Conservation (phyloP, 1,140 invertebrate genomes). For the Proales similis region DNA sequence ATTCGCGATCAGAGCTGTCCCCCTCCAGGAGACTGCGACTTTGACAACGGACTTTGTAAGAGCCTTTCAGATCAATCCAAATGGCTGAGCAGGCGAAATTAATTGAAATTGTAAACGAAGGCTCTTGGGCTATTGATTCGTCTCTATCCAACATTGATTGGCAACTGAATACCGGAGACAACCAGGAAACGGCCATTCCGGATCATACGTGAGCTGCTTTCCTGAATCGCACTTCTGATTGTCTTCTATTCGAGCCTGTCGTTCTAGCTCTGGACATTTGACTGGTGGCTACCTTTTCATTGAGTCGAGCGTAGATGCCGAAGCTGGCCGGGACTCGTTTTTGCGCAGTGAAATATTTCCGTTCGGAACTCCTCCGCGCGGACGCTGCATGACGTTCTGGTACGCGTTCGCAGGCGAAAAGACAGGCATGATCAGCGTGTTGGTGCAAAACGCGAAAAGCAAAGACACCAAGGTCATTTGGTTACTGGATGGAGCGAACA, state of each 20-base stretch:
- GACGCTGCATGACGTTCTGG: constrained; percentile 37
- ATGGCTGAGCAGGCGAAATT: background rate
- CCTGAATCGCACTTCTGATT: too few species aligned
- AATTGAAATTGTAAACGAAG: background rate
- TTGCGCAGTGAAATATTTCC: constrained; percentile 23
- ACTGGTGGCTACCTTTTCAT: constrained; percentile 20
- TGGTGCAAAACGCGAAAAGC: background rate
- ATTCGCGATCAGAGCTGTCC: constrained; percentile 26
- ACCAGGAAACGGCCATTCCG: too few species aligned
- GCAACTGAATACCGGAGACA: constrained; percentile 1
- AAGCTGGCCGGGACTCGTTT: background rate
- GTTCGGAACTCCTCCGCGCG: constrained; percentile 21
- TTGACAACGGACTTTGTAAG: constrained; percentile 41
- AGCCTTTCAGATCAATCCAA: background rate
- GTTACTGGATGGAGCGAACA: background rate
- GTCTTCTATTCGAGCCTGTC: background rate
- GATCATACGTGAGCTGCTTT: too few species aligned
- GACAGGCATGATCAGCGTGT: constrained; percentile 3
- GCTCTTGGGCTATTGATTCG: constrained; percentile 23
- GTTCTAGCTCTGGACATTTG: background rate
- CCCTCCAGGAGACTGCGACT: constrained; percentile 42
- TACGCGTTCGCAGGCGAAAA: constrained; percentile 10
- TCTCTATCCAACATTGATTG: background rate
- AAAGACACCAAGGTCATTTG: background rate
- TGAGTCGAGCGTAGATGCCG: constrained; percentile 2